Conservation (phyloP, 1,140 invertebrate genomes). For the Dryas iulia region DNA sequence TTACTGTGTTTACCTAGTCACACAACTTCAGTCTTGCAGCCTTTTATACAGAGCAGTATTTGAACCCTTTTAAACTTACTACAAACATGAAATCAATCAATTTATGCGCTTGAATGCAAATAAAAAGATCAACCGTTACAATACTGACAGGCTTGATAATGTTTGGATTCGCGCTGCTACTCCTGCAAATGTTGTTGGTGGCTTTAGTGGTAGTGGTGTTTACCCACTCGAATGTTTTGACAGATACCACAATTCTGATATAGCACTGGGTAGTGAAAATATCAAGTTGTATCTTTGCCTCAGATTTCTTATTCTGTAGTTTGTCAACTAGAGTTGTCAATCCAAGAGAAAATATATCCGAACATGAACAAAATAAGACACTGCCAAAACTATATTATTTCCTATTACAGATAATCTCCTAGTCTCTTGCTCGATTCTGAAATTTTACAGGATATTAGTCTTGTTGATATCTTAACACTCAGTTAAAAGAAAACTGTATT, state of each 20-base stretch:
- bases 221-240: neutral
- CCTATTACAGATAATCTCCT: slow-evolving; percentile 22
- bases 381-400: neutral
- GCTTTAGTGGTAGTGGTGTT: neutral
- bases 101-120: slow-evolving; percentile 37
- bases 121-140: slow-evolving; percentile 25
- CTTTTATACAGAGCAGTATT: slow-evolving; percentile 49
- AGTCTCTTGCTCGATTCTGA: slow-evolving; percentile 30
- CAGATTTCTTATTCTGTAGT: neutral
- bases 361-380: slow-evolving; percentile 3
- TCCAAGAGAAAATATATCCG: neutral
- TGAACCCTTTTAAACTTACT: slow-evolving; percentile 41
- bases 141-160: neutral
- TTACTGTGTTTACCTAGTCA: slow-evolving; percentile 63
- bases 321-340: neutral
- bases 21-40: slow-evolving; percentile 42
- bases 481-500: no score
- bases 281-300: neutral
- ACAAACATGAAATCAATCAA: slow-evolving; percentile 36
- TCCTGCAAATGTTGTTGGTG: no score
- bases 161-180: no score
- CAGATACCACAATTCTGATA: neutral
- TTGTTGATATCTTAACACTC: slow-evolving; percentile 19
- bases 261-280: neutral
- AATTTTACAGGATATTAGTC: slow-evolving; percentile 35